A percentile compares a stretch with the other conserved stretches of the same genome.
Evolutionary conservation across 1,140 invertebrate genomes (phyloP).

Genomic region (Lepeophtheirus salmonis): DNA sequence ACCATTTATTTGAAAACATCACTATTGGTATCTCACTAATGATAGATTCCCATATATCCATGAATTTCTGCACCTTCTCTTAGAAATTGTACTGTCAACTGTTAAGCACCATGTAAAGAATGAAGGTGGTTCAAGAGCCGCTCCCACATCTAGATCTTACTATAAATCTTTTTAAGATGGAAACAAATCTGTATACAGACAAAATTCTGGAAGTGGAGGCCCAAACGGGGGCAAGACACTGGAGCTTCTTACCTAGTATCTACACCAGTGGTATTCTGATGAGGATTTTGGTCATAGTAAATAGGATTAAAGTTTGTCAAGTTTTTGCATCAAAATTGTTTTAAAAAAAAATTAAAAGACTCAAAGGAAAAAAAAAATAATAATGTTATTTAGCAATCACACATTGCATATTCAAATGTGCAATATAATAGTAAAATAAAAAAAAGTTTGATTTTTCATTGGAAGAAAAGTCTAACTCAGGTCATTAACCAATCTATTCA

Average conservation of each 20-base stretch:
- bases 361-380: too few relatives aligned
- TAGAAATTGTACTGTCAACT: constrained; percentile 94
- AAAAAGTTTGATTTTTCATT: too few relatives aligned
- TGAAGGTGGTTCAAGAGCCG: constrained; percentile 53
- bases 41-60: constrained; percentile 91
- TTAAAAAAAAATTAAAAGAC: too few relatives aligned
- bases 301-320: constrained; percentile 4
- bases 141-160: constrained; percentile 34
- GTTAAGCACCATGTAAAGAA: constrained; percentile 64
- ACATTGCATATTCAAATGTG: too few relatives aligned
- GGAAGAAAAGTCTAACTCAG: too few relatives aligned
- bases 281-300: constrained; percentile 5
- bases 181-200: constrained; percentile 57
- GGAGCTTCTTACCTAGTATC: constrained; percentile 79
- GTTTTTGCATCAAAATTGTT: too few relatives aligned
- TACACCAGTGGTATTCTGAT: constrained; percentile 58
- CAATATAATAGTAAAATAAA: too few relatives aligned
- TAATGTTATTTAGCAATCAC: too few relatives aligned
- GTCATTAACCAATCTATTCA: too few relatives aligned
- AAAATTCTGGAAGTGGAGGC: constrained; percentile 36
- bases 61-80: constrained; percentile 79
- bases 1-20: constrained; percentile 98
- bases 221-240: constrained; percentile 62
- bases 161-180: constrained; percentile 38
- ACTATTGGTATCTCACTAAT: constrained; percentile 98